These are phyloP conservation scores for Opisthocomus hoazin DNA, from an alignment of 2,113 vertebrate genomes.

Conservation along the genomic window DNA sequence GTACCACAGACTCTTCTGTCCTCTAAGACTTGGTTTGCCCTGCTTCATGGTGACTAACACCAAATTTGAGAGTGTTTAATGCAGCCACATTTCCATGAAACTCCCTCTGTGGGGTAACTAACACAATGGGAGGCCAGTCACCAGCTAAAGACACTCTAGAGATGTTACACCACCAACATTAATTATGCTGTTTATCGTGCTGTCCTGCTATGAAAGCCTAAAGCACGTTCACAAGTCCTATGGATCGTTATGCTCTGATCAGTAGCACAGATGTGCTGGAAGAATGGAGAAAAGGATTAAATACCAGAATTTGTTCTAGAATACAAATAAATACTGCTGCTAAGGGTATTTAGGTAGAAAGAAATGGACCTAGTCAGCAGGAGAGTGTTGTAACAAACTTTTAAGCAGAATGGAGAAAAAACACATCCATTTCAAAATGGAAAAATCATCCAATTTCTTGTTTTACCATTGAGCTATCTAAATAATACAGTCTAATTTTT, in stretches of 20 bases:
- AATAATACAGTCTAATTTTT: conserved; percentile 25
- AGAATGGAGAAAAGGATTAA: neutral
- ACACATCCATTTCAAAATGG: neutral
- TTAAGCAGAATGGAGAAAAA: neutral
- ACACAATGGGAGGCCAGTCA: neutral
- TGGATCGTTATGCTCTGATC: neutral
- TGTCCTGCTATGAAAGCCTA: neutral
- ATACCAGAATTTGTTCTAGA: neutral
- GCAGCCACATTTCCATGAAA: neutral
- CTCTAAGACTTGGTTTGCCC: neutral
- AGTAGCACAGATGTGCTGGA: neutral
- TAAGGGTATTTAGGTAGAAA: neutral
- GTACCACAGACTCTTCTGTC: rapidly evolving
- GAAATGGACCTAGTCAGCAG: neutral
- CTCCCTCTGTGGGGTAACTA: neutral
- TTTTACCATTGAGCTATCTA: conserved; percentile 10
- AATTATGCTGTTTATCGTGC: neutral
- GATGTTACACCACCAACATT: neutral
- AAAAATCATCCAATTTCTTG: neutral
- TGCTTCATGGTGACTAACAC: neutral
- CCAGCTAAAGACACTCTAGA: neutral
- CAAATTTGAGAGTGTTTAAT: neutral
- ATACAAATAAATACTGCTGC: neutral
- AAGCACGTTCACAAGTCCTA: neutral
- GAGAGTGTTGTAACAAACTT: neutral